Base-by-base conservation (phyloP, 1,140 invertebrate genomes). In the Brachystomella parvula region DNA sequence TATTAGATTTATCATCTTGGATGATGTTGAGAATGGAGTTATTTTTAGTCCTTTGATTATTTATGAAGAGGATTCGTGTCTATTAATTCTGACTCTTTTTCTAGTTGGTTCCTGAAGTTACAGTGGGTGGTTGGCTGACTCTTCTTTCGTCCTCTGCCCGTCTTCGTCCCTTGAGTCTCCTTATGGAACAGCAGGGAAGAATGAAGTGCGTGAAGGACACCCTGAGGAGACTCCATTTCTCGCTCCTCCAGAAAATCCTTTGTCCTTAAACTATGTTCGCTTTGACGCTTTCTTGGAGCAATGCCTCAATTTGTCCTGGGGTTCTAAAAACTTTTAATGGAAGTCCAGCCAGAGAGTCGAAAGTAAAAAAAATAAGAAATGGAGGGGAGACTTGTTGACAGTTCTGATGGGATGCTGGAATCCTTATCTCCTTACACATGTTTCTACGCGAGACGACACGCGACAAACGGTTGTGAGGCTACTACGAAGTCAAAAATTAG, bases 221-320 rank as follows among this genome's bases (percentile, higher is more conserved):
- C 49, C 49, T 53, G 49, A 53, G 49, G 49, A 53, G 49, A 53
- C 49, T 53, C 49, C 49, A 53, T 53, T 53, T 53, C 49, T 53
- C 49, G 49, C 49, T 53, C 15, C 21, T 53, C 49, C 6, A 53
- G 24, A 24, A 24, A 53, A 12, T 12, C 49, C 49, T 53, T 53
- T 53, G 49, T 53, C 49, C 49, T 24, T 53, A 6, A 26, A 17
- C 24, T 53, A 9, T 15, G n/a, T 53, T 24, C 49, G 49, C 49
- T 53, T 53, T 53, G 24, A 39, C 35, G 35, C 35, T 39, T 19
- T 39, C 6, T 6, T 19, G 24, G 24, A 24, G 35, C 6, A 39
- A 39, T 39, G 35, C 35, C 35, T 39, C 35, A 39, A 39, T 39
- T 39, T 39, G 35, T 39, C 35, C 35, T 19, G 6, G 19, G 35